phyloP scores from a whole-genome alignment of 2,113 vertebrate genomes.

The Mus pahari region DNA sequence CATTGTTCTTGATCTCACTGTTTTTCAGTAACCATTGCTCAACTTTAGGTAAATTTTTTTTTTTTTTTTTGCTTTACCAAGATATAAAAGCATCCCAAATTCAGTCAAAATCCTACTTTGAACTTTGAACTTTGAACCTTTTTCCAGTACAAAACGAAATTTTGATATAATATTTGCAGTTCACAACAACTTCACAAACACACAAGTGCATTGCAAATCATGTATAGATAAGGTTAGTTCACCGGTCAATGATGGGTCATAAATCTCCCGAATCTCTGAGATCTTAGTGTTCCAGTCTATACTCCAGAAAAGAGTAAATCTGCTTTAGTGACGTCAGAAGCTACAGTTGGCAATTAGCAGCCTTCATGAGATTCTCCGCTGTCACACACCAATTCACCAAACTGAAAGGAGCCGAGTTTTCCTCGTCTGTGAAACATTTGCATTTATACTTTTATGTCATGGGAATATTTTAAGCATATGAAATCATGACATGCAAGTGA shows the following conservation, averaged over 20 bases:
- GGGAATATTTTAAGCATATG: background rate
- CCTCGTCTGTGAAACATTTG: background rate
- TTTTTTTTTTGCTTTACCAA: background rate
- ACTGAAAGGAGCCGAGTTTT: background rate
- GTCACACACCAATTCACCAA: background rate
- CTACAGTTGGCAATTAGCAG: background rate
- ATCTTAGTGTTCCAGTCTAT: background rate
- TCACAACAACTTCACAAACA: background rate
- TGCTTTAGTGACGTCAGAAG: conserved; percentile 7
- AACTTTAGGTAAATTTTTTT: background rate
- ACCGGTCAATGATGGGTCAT: background rate
- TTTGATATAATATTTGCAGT: background rate
- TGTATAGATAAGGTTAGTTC: background rate
- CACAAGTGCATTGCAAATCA: background rate
- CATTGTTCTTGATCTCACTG: background rate
- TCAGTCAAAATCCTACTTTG: background rate
- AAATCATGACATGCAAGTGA: background rate
- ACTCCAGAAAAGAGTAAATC: background rate
- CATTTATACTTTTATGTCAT: conserved; percentile 33
- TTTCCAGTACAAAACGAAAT: background rate
- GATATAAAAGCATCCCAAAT: background rate
- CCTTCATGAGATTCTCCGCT: background rate
- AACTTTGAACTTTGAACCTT: background rate
- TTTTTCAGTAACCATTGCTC: background rate
- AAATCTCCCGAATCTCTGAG: background rate